Conservation (phyloP, 2,113 vertebrate genomes). For the Myiopsitta monachus region DNA sequence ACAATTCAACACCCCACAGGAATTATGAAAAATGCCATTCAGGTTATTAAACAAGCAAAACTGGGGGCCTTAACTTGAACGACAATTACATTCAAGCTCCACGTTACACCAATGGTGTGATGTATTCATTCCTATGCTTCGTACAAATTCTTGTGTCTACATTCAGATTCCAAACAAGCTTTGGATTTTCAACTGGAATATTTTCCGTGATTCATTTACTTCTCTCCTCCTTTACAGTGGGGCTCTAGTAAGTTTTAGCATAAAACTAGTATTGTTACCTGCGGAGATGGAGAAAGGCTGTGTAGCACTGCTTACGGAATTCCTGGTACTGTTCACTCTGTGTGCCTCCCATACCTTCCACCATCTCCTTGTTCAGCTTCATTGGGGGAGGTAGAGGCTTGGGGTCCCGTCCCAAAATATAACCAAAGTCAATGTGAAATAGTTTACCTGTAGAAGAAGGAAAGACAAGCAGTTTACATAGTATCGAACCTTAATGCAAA, state of each 20-base stretch:
- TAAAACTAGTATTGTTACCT: conserved; percentile 70
- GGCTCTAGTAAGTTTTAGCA: background rate
- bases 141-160: rapidly evolving
- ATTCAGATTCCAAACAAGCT: background rate
- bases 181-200: background rate
- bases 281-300: conserved; percentile 93
- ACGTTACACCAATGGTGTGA: background rate
- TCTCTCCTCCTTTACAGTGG: background rate
- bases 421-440: conserved; percentile 99
- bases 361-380: conserved; percentile 99
- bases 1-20: background rate
- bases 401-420: conserved; percentile 96
- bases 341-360: conserved; percentile 98
- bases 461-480: background rate
- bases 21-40: background rate
- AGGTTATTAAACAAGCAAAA: background rate
- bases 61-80: background rate
- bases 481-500: background rate
- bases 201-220: background rate
- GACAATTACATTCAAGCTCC: background rate
- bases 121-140: background rate
- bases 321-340: conserved; percentile 99
- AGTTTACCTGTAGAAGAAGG: conserved; percentile 84
- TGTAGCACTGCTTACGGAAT: conserved; percentile 98
- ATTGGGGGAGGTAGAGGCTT: conserved; percentile 97